Conservation (phyloP, 1,140 invertebrate genomes). For the Halyomorpha halys region DNA sequence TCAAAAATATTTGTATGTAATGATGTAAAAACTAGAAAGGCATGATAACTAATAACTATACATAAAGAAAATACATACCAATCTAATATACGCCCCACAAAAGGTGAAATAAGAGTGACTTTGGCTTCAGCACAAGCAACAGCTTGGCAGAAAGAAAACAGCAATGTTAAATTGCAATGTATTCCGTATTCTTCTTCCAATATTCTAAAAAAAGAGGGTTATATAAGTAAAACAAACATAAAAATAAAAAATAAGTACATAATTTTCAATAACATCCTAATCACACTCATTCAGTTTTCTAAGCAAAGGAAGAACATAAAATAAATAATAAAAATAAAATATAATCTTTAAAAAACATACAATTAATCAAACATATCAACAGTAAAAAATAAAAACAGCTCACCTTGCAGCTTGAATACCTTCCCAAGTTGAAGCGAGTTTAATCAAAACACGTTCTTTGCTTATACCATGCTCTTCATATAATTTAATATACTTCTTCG, state of each 20-base stretch:
- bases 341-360: too few relatives aligned
- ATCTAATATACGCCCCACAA: conserved; percentile 80
- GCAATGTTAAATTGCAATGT: conserved; percentile 93
- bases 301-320: too few relatives aligned
- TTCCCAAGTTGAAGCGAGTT: conserved; percentile 97
- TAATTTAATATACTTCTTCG: conserved; percentile 73
- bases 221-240: background rate
- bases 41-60: background rate
- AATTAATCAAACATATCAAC: background rate
- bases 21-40: background rate
- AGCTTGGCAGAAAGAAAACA: conserved; percentile 93
- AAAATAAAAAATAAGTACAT: background rate
- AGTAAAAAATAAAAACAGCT: conserved; percentile 25
- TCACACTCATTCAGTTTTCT: too few relatives aligned
- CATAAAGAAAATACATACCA: conserved; percentile 54
- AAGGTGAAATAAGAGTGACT: conserved; percentile 95
- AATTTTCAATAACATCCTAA: too few relatives aligned
- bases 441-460: conserved; percentile 92
- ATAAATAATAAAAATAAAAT: too few relatives aligned
- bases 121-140: conserved; percentile 96
- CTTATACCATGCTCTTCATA: conserved; percentile 82
- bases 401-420: conserved; percentile 94
- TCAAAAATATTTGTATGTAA: too few relatives aligned
- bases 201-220: conserved; percentile 44
- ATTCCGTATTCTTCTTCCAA: conserved; percentile 87